A percentile compares a stretch with the other conserved stretches of the same genome.
phyloP scores from a whole-genome alignment of 1,140 invertebrate genomes.

The Streblospio benedicti region DNA sequence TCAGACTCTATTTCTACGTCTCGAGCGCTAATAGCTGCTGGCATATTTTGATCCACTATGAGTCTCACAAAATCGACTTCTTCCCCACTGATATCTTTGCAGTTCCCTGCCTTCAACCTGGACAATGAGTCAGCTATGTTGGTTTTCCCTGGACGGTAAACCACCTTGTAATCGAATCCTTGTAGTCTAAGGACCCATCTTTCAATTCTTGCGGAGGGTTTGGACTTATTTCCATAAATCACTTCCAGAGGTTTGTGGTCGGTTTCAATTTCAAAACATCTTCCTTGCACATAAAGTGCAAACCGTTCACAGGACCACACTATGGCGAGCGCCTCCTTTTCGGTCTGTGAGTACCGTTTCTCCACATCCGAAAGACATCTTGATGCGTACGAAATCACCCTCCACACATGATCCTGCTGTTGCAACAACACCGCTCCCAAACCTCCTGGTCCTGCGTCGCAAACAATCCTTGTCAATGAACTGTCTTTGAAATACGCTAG shows the following conservation, averaged over 20 bases:
- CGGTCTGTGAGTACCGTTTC: slow-evolving; percentile 2
- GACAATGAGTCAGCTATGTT: neutral
- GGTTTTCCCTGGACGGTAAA: neutral
- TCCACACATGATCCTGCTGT: neutral
- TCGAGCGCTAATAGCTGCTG: too few species aligned
- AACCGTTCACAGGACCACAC: neutral
- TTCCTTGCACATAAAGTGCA: slow-evolving; percentile 1
- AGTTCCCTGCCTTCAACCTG: neutral
- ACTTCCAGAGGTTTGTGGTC: slow-evolving; percentile 6
- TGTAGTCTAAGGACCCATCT: slow-evolving; percentile 4
- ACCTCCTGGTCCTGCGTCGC: slow-evolving; percentile 1
- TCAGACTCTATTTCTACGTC: too few species aligned
- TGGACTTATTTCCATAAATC: neutral
- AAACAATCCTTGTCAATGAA: too few species aligned
- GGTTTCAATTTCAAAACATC: neutral
- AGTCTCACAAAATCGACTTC: too few species aligned
- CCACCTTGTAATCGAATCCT: slow-evolving; percentile 4
- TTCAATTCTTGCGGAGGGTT: slow-evolving; percentile 3
- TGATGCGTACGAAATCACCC: neutral
- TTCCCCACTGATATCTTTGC: too few species aligned
- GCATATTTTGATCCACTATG: too few species aligned
- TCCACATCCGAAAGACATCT: neutral
- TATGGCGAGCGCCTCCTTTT: slow-evolving; percentile 1
- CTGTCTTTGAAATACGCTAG: too few species aligned
- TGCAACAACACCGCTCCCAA: slow-evolving; percentile 2